A percentile compares a stretch with the other conserved stretches of the same genome.
Conservation (phyloP, 2,113 vertebrate genomes). For the Halcyon malimbica region DNA sequence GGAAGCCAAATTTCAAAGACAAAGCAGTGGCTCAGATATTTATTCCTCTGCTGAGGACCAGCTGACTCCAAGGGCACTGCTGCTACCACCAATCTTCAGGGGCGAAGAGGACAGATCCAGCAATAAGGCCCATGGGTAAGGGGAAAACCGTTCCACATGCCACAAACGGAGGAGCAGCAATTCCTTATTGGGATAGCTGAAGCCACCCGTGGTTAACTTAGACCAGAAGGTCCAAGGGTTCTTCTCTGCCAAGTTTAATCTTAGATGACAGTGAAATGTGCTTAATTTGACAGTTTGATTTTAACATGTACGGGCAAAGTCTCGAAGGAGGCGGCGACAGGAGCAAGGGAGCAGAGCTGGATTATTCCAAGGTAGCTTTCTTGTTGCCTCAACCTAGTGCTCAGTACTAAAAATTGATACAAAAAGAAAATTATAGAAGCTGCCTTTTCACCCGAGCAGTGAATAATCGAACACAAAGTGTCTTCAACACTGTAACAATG, state of each 20-base stretch:
- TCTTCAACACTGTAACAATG: not conserved
- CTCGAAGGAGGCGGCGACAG: not conserved
- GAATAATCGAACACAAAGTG: not conserved
- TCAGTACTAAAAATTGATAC: not conserved
- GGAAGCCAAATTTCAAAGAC: constrained; percentile 17
- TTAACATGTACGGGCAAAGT: constrained; percentile 62
- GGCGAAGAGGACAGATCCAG: not conserved
- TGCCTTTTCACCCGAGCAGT: not conserved
- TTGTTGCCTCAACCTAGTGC: not conserved
- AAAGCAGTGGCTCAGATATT: not conserved
- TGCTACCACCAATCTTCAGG: not conserved
- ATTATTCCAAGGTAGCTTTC: constrained; percentile 11
- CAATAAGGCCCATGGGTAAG: fast-evolving
- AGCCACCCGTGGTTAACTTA: constrained; percentile 51
- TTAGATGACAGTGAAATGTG: constrained; percentile 60
- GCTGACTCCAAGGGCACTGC: not conserved
- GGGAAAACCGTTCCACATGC: not conserved
- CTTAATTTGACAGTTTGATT: constrained; percentile 67
- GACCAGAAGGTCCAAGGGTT: constrained; percentile 67
- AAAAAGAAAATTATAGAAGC: not conserved
- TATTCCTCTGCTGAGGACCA: not conserved
- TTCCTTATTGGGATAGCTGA: constrained; percentile 1
- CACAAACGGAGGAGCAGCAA: not conserved
- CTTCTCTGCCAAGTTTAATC: constrained; percentile 61
- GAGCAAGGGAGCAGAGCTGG: constrained; percentile 17